These are phyloP conservation scores for Microcebus tavaratra DNA, from an alignment of 2,113 vertebrate species.

Conservation along the genomic window DNA sequence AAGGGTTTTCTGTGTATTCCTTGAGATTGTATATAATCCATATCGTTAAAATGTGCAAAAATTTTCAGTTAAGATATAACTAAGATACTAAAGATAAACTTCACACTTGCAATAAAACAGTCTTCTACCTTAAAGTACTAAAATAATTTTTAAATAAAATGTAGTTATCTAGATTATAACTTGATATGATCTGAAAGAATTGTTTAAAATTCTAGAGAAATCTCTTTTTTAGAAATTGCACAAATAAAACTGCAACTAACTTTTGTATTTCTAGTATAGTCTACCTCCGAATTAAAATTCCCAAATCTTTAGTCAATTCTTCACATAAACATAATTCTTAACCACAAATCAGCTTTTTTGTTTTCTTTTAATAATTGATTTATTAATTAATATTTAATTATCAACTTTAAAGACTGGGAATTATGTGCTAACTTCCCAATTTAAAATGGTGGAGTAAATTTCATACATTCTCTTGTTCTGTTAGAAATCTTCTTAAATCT, in stretches of 20 bases:
- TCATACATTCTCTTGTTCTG: neutral
- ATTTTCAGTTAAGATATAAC: slow-evolving; percentile 65
- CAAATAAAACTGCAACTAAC: neutral
- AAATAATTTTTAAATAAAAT: neutral
- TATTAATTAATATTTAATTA: slow-evolving; percentile 47
- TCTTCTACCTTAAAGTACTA: slow-evolving; percentile 32
- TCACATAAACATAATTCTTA: neutral
- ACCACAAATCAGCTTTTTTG: neutral
- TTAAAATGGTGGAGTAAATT: neutral
- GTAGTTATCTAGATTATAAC: neutral
- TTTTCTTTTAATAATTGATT: slow-evolving; percentile 25
- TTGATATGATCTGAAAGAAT: neutral
- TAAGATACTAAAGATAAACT: slow-evolving; percentile 61
- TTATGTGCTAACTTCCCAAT: neutral
- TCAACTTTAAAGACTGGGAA: neutral
- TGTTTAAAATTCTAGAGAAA: neutral
- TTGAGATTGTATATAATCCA: slow-evolving; percentile 66
- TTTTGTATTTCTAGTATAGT: neutral
- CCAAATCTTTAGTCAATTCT: neutral
- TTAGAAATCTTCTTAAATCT: neutral
- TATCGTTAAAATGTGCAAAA: slow-evolving; percentile 68
- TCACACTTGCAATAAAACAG: slow-evolving; percentile 20
- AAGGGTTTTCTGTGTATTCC: slow-evolving; percentile 72
- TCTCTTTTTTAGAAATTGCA: neutral
- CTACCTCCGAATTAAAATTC: neutral